These are phyloP conservation scores for Scomber japonicus DNA, from an alignment of 2,113 vertebrate species.

Conservation along the genomic window DNA sequence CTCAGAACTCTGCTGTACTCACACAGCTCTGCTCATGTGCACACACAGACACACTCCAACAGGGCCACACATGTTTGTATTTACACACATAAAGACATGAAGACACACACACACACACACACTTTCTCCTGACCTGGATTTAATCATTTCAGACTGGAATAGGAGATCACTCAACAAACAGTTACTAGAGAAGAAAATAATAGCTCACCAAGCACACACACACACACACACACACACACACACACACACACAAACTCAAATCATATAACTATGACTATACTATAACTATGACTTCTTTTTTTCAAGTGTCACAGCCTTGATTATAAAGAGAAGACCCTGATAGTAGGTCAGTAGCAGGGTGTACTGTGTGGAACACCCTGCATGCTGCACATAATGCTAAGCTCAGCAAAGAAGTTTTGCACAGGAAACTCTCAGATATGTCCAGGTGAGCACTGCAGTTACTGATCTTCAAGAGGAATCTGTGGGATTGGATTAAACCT, in stretches of 20 bases:
- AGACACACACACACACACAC: not conserved
- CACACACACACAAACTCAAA: not conserved
- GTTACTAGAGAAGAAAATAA: not conserved
- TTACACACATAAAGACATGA: not conserved
- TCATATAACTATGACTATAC: not conserved
- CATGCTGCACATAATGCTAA: not conserved
- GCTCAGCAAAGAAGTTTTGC: not conserved
- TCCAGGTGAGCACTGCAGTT: not conserved
- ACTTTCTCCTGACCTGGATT: slow-evolving; percentile 9
- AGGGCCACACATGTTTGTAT: not conserved
- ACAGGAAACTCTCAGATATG: no score
- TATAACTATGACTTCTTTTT: no score
- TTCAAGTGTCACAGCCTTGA: no score
- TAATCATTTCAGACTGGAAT: not conserved
- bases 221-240: not conserved
- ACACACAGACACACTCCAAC: not conserved
- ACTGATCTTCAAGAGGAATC: not conserved
- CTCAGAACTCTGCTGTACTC: not conserved
- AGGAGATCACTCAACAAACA: slow-evolving; percentile 4
- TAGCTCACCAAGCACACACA: not conserved
- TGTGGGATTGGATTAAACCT: not conserved
- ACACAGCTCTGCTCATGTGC: not conserved
- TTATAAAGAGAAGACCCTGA: no score
- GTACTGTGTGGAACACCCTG: not conserved
- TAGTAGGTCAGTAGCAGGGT: not conserved